Percentiles rank a stretch among this genome's conserved stretches.
Conservation (phyloP, 2,113 vertebrate species). For the Spizaetus ornatus region DNA sequence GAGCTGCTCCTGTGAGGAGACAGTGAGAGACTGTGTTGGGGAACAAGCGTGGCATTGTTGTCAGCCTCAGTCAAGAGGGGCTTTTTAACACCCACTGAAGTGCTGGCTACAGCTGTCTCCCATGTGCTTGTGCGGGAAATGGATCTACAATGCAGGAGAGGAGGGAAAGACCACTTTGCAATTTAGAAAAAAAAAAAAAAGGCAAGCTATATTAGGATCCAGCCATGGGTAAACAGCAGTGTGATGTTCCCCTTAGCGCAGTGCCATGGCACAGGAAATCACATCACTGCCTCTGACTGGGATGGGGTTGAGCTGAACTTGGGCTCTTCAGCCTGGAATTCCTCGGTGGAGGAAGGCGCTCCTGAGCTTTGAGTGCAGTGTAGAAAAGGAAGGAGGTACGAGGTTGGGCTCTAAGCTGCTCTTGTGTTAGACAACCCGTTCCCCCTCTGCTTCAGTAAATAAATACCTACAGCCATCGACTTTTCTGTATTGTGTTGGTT, state of each 20-base stretch:
- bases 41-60: slow-evolving; percentile 37
- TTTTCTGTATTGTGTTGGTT: not conserved
- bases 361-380: not conserved
- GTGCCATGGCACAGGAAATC: not conserved
- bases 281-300: not conserved
- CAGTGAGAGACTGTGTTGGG: slow-evolving; percentile 25
- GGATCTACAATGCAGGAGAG: not conserved
- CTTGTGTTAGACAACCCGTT: not conserved
- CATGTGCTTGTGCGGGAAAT: not conserved
- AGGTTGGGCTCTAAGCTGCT: not conserved
- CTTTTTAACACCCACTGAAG: slow-evolving; percentile 52
- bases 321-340: not conserved
- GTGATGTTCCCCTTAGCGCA: not conserved
- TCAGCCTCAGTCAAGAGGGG: slow-evolving; percentile 18
- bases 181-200: not conserved
- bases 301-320: not conserved
- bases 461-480: not conserved
- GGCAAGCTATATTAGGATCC: not conserved
- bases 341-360: not conserved
- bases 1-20: not conserved
- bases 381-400: not conserved
- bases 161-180: not conserved
- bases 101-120: slow-evolving; percentile 43
- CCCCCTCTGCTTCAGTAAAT: not conserved
- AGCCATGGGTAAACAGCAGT: not conserved